Base-by-base conservation (phyloP, 2,797 vertebrate species). In the Oryzias sinensis region DNA sequence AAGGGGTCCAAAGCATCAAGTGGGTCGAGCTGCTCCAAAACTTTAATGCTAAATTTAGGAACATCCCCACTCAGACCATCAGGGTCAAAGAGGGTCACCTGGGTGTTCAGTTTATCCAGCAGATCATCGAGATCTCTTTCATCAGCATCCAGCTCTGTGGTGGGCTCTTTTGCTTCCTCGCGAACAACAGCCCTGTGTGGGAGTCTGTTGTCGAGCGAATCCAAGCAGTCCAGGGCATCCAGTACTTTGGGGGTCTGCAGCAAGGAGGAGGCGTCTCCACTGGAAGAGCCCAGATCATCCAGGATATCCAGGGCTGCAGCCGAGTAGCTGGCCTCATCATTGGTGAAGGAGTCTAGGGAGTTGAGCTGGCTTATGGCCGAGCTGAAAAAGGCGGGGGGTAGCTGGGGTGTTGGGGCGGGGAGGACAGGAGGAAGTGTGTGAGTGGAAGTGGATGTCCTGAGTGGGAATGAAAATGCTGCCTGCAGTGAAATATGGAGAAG, bases 371-470 rank as follows among this genome's bases (percentile, higher is more conserved):
- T 88, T 48, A 91, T 71, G 1, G 91, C 78, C 0, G 95, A 91
- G 74, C 72, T 92, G 2, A 98, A 98, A 74, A 95, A 96, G 41
- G 94, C 94, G 0, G 95, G 94, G 14, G 96, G 95, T 6, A 99
- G 90, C 62, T 75, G 81, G 0, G 94, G 92, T 1, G 91, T 92
- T 18, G 94, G 93, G 18, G 93, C 88, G 0, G 94, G 93, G 52
- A 96, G 89, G 67, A 55, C 48, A 5, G 16, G 79, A 0, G 4
- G 87, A 77, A 86, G 65, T 83, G 82, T 0, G 87, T 14, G 65
- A 11, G 46, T 5, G 17, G 1, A 5, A 8, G 46, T 9, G 14
- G 65, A 27, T 0, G 29, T 47, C 25, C 15, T 46, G 45, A 27
- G 20, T 13, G 70, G 57, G 43, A 33, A 41, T 4, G 77, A 69